phyloP scores from a whole-genome alignment of 92 coral and sea anemone genomes.

The Epizoanthus ramosus region DNA sequence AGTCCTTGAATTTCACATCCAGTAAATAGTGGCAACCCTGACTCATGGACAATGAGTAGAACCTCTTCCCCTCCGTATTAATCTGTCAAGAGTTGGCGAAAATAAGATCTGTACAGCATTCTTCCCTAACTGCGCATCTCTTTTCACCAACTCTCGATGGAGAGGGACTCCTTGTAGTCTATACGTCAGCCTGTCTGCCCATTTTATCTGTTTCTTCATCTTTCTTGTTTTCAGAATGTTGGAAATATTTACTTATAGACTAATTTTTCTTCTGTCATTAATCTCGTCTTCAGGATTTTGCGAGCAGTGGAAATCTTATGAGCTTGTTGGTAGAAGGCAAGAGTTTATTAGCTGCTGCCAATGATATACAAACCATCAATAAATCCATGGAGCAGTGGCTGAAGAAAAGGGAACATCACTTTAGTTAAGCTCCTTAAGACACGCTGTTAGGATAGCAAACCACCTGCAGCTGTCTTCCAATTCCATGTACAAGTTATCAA shows the following conservation, averaged over 20 bases:
- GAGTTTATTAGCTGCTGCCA: constrained; percentile 27
- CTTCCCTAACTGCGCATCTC: too few relatives aligned
- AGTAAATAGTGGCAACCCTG: too few relatives aligned
- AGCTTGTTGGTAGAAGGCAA: constrained; percentile 16
- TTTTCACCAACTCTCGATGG: too few relatives aligned
- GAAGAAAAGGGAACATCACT: not conserved
- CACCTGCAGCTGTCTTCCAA: too few relatives aligned
- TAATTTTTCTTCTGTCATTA: not conserved
- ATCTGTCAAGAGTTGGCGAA: too few relatives aligned
- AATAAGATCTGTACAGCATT: too few relatives aligned
- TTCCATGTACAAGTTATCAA: not conserved
- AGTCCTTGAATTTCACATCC: too few relatives aligned
- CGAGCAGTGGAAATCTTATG: not conserved
- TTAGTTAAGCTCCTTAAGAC: not conserved
- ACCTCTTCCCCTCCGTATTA: too few relatives aligned
- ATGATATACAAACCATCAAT: not conserved
- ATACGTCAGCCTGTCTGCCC: too few relatives aligned
- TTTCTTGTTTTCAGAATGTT: not conserved
- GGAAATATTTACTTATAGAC: not conserved
- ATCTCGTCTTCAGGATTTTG: constrained; percentile 11
- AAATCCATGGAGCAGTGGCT: constrained; percentile 5
- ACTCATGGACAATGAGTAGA: too few relatives aligned
- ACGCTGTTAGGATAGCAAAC: not conserved
- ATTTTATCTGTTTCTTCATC: too few relatives aligned
- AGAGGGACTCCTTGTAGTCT: too few relatives aligned